A percentile compares a stretch with the other conserved stretches of the same genome.
These are phyloP conservation scores for Luperina nickerlii DNA, from an alignment of 2,888 invertebrate genomes.

Conservation along the genomic window DNA sequence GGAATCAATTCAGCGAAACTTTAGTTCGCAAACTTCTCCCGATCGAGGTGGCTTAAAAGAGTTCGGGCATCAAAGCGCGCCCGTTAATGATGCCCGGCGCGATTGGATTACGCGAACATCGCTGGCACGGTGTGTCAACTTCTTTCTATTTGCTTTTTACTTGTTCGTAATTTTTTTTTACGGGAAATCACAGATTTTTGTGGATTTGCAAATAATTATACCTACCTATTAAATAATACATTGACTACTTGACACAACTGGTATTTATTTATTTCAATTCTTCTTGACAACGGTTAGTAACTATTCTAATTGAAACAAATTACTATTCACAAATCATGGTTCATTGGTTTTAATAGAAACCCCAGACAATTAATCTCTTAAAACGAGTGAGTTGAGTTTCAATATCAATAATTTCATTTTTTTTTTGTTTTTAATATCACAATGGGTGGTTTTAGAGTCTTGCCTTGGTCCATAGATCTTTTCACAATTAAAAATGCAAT, in stretches of 20 bases:
- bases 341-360: not conserved
- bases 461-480: not conserved
- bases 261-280: not conserved
- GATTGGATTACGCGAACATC: conserved; percentile 42
- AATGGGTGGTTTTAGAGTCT: not conserved
- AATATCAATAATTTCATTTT: too few relatives aligned
- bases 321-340: not conserved
- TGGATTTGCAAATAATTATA: not conserved
- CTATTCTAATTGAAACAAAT: not conserved
- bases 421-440: too few relatives aligned
- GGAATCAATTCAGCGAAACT: conserved; percentile 30
- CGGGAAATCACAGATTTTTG: not conserved
- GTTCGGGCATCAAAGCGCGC: conserved; percentile 41
- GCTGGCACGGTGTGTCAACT: conserved; percentile 25
- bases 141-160: conserved; percentile 15
- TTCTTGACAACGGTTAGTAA: too few relatives aligned
- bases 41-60: conserved; percentile 22
- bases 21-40: conserved; percentile 27
- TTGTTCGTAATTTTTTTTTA: not conserved
- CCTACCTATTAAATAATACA: not conserved
- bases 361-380: not conserved
- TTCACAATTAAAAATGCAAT: not conserved
- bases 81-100: conserved; percentile 45
- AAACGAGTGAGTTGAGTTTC: not conserved
- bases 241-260: not conserved